Evolutionary conservation across 2,888 invertebrate genomes (phyloP).

Genomic region (Troglohyphantes excavatus): DNA sequence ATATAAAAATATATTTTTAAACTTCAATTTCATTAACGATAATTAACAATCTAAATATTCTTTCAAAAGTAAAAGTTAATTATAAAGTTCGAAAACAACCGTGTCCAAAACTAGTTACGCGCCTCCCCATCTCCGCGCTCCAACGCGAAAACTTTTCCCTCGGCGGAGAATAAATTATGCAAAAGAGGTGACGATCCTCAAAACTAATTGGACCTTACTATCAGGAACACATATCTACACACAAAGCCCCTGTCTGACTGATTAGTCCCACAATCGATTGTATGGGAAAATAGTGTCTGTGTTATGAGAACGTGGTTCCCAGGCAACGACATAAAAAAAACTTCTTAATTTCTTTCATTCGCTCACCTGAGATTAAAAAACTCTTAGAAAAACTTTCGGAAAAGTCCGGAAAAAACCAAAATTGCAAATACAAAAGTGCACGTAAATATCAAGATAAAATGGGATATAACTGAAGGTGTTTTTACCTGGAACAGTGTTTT

Average conservation of each 20-base stretch:
- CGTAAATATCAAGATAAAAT: background rate
- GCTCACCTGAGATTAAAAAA: background rate
- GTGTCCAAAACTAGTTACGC: background rate
- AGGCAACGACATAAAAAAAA: conserved; percentile 68
- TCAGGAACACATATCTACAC: conserved; percentile 26
- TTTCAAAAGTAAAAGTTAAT: no score
- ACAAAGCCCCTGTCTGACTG: conserved; percentile 12
- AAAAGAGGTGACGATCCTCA: conserved; percentile 12
- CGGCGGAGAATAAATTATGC: conserved; percentile 27
- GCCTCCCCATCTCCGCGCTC: background rate
- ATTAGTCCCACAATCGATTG: conserved; percentile 68
- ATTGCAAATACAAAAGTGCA: background rate
- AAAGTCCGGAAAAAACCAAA: background rate
- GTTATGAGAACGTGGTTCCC: conserved; percentile 71
- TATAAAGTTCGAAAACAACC: background rate
- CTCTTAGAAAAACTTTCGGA: background rate
- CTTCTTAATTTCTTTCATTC: conserved; percentile 15
- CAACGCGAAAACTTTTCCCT: conserved; percentile 12
- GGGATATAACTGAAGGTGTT: background rate
- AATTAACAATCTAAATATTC: no score
- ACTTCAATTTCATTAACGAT: no score
- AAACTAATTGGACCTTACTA: conserved; percentile 43
- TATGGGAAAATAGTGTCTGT: conserved; percentile 62
- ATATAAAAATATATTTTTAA: no score
- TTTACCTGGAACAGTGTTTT: conserved; percentile 49